Evolutionary conservation across 2,888 invertebrate species (phyloP).

Genomic region (Caenorhabditis panamensis): DNA sequence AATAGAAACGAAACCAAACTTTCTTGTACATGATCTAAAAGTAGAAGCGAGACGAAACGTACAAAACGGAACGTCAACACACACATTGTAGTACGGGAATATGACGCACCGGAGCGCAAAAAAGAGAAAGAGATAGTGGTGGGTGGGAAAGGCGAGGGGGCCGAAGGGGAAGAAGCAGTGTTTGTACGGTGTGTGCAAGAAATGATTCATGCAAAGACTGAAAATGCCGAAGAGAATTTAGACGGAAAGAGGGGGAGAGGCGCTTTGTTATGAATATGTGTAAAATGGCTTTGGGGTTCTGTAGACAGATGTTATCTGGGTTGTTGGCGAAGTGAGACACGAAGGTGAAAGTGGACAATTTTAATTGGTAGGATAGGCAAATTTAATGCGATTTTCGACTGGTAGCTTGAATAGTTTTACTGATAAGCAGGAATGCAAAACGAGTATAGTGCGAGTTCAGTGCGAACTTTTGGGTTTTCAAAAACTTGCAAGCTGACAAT

Average conservation of each 20-base stretch:
- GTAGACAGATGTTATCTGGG: slow-evolving; percentile 29
- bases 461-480: too few species aligned
- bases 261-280: slow-evolving; percentile 10
- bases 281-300: not conserved
- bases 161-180: slow-evolving; percentile 16
- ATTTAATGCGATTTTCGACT: not conserved
- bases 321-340: slow-evolving; percentile 1
- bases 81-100: slow-evolving; percentile 30
- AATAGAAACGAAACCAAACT: not conserved
- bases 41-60: slow-evolving; percentile 1
- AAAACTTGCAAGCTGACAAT: too few species aligned
- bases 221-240: slow-evolving; percentile 13
- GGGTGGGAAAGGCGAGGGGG: slow-evolving; percentile 33
- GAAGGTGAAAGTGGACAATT: not conserved
- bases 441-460: not conserved
- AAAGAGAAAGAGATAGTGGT: slow-evolving; percentile 22
- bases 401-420: not conserved
- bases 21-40: too few species aligned
- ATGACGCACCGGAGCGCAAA: slow-evolving; percentile 21
- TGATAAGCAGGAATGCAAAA: slow-evolving; percentile 1
- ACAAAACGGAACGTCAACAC: slow-evolving; percentile 31
- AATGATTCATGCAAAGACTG: slow-evolving; percentile 26
- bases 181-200: slow-evolving; percentile 47
- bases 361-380: not conserved
- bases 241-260: slow-evolving; percentile 22